Evolutionary conservation across 2,888 invertebrate genomes (phyloP), one percentile per base, ranked within the genome.

Genomic region (Melanostoma mellinum): DNA sequence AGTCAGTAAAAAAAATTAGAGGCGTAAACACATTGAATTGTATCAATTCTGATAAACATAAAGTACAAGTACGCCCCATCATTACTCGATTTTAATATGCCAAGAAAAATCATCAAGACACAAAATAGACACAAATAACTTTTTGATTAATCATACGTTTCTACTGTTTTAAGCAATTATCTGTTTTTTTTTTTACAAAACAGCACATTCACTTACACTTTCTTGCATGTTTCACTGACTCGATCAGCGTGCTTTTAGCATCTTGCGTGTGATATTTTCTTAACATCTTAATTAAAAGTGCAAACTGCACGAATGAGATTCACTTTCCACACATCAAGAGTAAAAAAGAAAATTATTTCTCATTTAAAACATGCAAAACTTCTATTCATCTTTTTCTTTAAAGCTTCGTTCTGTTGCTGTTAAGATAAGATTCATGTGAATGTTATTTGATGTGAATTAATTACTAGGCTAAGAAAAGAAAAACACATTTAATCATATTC

Each of bases 151-250:
- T 82, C 58, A 82, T 69, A 61, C 56, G 33, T 73, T 68, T 65
- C 48, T 32, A n/a, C 32, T 38, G 30, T 38, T 63, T 63, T 63
- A 33, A 60, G 60, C 55, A 79, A 65, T 52, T 69, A 58, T 33
- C 4, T 42, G 30, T 60, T 65, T n/a, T 61, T 44, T 58, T 35
- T 33, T 35, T n/a, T 38, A 48, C 35, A 53, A 36, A 32, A 46
- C 20, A 5, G 30, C 53, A 33, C 58, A 67, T 56, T 71, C 67
- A 79, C 84, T 84, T 84, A 72, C 84, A 75, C 84, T 84, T 84
- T 84, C 79, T 84, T 79, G 79, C 74, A 79, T 79, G 84, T 84
- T 55, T 72, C 50, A 77, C 78, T 78, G 67, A 69, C 69, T 84
- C 55, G 53, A 71, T 71, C 65, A 60, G 46, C 60, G 60, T 74